phyloP scores from a whole-genome alignment of 2,888 invertebrate species.

The Synanthedon vespiformis region DNA sequence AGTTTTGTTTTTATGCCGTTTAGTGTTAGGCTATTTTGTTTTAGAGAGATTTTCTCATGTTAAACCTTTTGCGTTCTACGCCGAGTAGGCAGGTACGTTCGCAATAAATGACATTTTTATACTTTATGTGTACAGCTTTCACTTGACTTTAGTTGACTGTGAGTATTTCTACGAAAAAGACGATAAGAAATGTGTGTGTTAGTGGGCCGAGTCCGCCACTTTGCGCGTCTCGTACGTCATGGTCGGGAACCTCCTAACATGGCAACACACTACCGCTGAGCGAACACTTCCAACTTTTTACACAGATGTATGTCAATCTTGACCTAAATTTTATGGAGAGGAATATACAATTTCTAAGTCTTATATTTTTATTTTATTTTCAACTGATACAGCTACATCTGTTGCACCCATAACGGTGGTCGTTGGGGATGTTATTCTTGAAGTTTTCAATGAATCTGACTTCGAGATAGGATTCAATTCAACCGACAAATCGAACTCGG shows the following conservation, averaged over 20 bases:
- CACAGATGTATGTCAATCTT: conserved; percentile 40
- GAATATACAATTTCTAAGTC: conserved; percentile 33
- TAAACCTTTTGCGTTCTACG: too few relatives aligned
- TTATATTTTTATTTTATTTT: neutral
- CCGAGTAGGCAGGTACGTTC: conserved; percentile 12
- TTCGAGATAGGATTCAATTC: too few relatives aligned
- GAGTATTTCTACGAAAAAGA: conserved; percentile 66
- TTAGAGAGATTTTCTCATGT: too few relatives aligned
- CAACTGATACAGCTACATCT: neutral
- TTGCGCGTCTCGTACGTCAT: conserved; percentile 1
- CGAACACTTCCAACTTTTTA: conserved; percentile 37
- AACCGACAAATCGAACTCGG: too few relatives aligned
- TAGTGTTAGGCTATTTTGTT: too few relatives aligned
- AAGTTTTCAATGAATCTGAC: too few relatives aligned
- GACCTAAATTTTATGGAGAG: conserved; percentile 50
- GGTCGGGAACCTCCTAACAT: conserved; percentile 6
- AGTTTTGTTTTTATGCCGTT: neutral
- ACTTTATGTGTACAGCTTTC: conserved; percentile 59
- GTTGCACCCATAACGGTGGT: too few relatives aligned
- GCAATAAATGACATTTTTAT: conserved; percentile 59
- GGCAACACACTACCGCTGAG: conserved; percentile 2
- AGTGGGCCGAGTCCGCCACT: conserved; percentile 58
- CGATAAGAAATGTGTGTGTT: conserved; percentile 64
- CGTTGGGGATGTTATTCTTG: too few relatives aligned
- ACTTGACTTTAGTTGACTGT: conserved; percentile 59